Base-by-base conservation (phyloP, 2,797 vertebrate genomes). In the Xenentodon cancila region DNA sequence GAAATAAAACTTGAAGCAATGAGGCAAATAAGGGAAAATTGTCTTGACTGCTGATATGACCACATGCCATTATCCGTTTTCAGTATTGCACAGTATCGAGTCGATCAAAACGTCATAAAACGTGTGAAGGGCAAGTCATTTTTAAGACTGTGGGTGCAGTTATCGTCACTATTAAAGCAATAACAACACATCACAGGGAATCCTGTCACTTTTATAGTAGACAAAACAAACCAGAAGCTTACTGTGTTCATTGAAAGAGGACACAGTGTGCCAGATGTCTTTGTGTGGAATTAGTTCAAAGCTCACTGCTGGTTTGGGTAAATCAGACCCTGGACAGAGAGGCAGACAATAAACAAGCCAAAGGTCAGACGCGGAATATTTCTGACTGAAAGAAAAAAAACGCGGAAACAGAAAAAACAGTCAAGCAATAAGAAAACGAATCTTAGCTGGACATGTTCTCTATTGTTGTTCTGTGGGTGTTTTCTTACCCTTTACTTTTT, bases 401-500 rank as follows among this genome's bases (percentile, higher is more conserved):
- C 3, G 7, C 6, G 68, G n/a, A 68, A 71, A 62, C 51, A 62
- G 48, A 62, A 65, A 66, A 82, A 71, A 59, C 34, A 11, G 65
- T 77, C 27, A 80, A 79, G 82, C 71, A 84, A 86, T 80, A 89
- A 75, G 79, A 87, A 88, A 86, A 72, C 69, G 81, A 88, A 91
- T 90, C 88, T 90, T 79, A 85, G 78, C 81, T 27, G 67, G 69
- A 81, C 79, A 88, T 20, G 13, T 84, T 75, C 83, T 87, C 73
- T 85, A n/a, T 27, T 67, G 75, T 81, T 84, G 66, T 85, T 89
- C 72, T 27, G 69, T 67, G 76, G 81, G 85, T 86, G 86, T 90
- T 88, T 90, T 86, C 79, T 90, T 90, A 84, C 88, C 61, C 72
- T 67, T 62, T 91, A 91, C 91, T 93, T 93, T 91, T 91, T 94